Percentiles rank a stretch among this genome's conserved stretches.
phyloP scores from a whole-genome alignment of 2,113 vertebrate genomes.

The Plestiodon gilberti region DNA sequence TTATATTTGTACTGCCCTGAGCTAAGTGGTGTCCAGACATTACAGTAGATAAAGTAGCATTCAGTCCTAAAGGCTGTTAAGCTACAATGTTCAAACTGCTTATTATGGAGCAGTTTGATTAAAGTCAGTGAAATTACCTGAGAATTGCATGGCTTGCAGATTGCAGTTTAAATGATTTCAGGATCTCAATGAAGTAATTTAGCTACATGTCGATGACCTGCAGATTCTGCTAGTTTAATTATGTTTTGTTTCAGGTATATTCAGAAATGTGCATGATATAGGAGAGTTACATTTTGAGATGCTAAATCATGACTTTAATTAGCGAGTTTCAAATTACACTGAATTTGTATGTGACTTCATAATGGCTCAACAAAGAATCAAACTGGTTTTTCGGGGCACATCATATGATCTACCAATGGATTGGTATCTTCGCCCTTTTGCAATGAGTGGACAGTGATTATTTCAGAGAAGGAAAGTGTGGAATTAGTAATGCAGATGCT shows the following conservation, averaged over 20 bases:
- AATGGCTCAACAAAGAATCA: slow-evolving; percentile 77
- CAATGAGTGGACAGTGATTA: slow-evolving; percentile 74
- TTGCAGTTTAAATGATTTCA: neutral
- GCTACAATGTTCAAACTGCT: neutral
- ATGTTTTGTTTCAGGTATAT: slow-evolving; percentile 11
- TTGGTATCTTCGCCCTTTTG: slow-evolving; percentile 58
- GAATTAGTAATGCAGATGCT: slow-evolving; percentile 91
- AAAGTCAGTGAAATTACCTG: slow-evolving; percentile 16
- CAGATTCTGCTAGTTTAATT: neutral
- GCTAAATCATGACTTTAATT: slow-evolving; percentile 40
- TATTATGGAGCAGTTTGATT: neutral
- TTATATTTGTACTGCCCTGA: slow-evolving; percentile 48
- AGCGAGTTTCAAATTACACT: slow-evolving; percentile 8
- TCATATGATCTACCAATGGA: slow-evolving; percentile 32
- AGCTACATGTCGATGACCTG: neutral
- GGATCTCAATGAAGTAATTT: neutral
- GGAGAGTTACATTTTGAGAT: neutral
- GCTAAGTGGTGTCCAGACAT: slow-evolving; percentile 10
- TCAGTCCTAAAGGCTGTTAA: neutral
- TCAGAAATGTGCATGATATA: neutral
- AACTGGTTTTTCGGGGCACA: slow-evolving; percentile 74
- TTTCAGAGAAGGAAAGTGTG: slow-evolving; percentile 78
- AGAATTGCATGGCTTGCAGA: neutral
- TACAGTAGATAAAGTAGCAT: neutral
- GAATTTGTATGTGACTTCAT: slow-evolving; percentile 31